Base-by-base conservation (phyloP, 2,888 invertebrate genomes). In the Bombylius major region DNA sequence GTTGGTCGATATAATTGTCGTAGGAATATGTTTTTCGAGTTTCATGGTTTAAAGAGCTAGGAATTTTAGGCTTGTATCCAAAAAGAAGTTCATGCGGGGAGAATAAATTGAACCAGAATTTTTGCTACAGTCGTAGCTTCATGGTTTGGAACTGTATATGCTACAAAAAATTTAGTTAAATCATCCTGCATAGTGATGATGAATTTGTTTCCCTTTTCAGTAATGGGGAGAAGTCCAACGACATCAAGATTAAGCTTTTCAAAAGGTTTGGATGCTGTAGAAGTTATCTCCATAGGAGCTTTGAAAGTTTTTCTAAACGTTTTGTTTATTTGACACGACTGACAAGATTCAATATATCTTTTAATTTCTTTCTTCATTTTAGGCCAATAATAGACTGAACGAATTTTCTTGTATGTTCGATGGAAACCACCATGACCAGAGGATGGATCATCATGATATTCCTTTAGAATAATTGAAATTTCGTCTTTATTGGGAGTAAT, bases 121-220 rank as follows among this genome's bases (percentile, higher is more conserved):
- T 56, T 47, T 2, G 69, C 68, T 8, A 70, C 61, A 0, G 68
- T 70, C 45, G 44, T 33, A 1, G 71, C 64, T 62, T 68, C 66
- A 23, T 63, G 62, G 62, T 70, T 67, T 6, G 62, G 63, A 11
- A 71, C 59, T 1, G 68, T 58, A 14, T 50, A 47, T 7, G 69
- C 68, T 57, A 63, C 60, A 12, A 65, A 65, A 58, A 62, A 70
- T 65, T 70, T 69, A 0, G 69, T 66, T n/a, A 68, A 55, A 57
- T 69, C 67, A 52, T 70, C 68, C 62, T 69, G 67, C 7, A 67
- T 33, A 0, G 70, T 70, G n/a, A 67, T 14, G 13, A 46, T n/a
- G 12, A 51, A 48, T 44, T 46, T 51, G 11, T 51, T 55, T 32
- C 55, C 55, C 3, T 14, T 7, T 46, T 55, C 50, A 13, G 51